phyloP scores from a whole-genome alignment of 2,888 invertebrate species.

The Microplitis deprimator region DNA sequence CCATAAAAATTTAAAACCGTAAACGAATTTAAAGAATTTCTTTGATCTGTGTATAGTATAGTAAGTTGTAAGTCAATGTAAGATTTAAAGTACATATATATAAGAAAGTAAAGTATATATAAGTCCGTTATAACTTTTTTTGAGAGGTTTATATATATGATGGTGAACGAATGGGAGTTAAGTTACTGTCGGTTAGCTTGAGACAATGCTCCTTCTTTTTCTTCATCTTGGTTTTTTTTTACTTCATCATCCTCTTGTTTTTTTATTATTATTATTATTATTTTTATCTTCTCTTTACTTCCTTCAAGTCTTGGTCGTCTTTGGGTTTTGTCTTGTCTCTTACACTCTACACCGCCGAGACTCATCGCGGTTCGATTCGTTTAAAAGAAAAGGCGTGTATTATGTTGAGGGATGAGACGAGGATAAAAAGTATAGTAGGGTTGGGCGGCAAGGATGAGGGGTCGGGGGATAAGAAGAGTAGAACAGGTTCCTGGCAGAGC shows the following conservation, averaged over 20 bases:
- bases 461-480: slow-evolving; percentile 44
- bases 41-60: background rate
- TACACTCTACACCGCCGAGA: background rate
- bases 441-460: slow-evolving; percentile 34
- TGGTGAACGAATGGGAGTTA: background rate
- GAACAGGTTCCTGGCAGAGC: slow-evolving; percentile 65
- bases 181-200: background rate
- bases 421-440: background rate
- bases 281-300: background rate
- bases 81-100: background rate
- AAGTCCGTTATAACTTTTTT: slow-evolving; percentile 5
- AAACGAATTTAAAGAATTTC: background rate
- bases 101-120: background rate
- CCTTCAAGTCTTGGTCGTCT: background rate
- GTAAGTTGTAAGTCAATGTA: background rate
- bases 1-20: background rate
- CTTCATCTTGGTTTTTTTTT: too few relatives aligned
- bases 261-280: too few relatives aligned
- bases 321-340: background rate
- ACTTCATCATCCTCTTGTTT: too few relatives aligned
- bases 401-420: background rate
- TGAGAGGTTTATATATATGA: slow-evolving; percentile 11
- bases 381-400: slow-evolving; percentile 29
- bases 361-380: slow-evolving; percentile 25
- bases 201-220: slow-evolving; percentile 37